A percentile compares a stretch with the other conserved stretches of the same genome.
Evolutionary conservation across 2,888 invertebrate species (phyloP).

Genomic region (Heterodera filipjevi): DNA sequence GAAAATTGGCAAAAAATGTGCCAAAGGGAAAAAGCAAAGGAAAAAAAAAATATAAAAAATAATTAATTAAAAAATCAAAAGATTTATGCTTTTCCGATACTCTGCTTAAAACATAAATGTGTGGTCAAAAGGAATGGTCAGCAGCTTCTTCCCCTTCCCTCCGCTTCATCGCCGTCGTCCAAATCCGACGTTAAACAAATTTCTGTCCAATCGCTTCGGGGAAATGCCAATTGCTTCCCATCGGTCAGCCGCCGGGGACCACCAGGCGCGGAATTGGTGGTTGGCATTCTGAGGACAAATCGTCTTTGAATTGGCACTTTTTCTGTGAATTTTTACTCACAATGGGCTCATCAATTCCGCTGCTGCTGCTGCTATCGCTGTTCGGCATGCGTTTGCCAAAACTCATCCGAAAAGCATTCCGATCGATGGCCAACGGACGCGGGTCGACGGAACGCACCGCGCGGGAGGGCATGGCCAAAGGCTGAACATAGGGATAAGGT

Average conservation of each 20-base stretch:
- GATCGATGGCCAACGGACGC: constrained; percentile 11
- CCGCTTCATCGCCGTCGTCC: constrained; percentile 1
- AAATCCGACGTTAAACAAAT: constrained; percentile 25
- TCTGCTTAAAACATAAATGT: neutral
- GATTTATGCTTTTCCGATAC: too few species aligned
- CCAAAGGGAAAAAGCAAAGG: too few species aligned
- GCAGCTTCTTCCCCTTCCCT: neutral
- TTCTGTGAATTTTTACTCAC: neutral
- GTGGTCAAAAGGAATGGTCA: neutral
- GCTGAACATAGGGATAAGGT: neutral
- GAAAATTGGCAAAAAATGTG: too few species aligned
- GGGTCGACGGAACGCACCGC: neutral
- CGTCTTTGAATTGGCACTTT: neutral
- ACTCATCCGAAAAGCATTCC: constrained; percentile 31
- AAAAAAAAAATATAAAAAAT: too few species aligned
- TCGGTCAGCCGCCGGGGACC: neutral
- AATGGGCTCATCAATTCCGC: neutral
- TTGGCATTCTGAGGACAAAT: neutral
- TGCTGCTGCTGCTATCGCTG: neutral
- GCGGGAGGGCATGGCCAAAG: neutral
- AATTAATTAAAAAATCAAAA: too few species aligned
- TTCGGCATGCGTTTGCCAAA: constrained; percentile 34
- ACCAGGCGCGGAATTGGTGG: neutral
- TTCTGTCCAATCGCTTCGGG: constrained; percentile 20
- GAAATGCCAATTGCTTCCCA: constrained; percentile 2